Evolutionary conservation across 2,797 vertebrate species (phyloP).

Genomic region (Coluber constrictor): DNA sequence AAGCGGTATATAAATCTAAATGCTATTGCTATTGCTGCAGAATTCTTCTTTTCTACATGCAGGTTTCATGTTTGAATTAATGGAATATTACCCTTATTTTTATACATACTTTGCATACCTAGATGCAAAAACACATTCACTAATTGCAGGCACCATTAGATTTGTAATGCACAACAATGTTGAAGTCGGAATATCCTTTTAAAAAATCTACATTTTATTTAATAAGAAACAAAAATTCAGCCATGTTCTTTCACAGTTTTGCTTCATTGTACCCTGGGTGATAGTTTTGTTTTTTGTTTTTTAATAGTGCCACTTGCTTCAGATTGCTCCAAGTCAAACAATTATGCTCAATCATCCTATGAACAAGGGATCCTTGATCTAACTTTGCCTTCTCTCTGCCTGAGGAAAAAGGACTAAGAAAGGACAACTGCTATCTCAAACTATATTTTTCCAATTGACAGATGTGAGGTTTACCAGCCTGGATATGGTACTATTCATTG

Average conservation of each 20-base stretch:
- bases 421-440: background rate
- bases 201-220: background rate
- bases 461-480: background rate
- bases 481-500: background rate
- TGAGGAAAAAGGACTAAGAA: background rate
- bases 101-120: background rate
- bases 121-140: background rate
- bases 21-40: background rate
- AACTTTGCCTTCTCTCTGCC: background rate
- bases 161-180: background rate
- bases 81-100: slow-evolving; percentile 29
- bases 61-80: background rate
- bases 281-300: background rate
- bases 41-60: background rate
- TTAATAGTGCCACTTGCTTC: background rate
- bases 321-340: background rate
- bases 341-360: background rate
- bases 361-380: background rate
- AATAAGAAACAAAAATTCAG: background rate
- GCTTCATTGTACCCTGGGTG: background rate
- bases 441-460: background rate
- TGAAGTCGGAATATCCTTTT: background rate
- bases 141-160: background rate
- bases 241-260: background rate
- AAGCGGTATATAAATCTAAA: too few species aligned